Evolutionary conservation across 2,888 invertebrate genomes (phyloP), one percentile per base, ranked within the genome.

Genomic region (Orgyia antiqua): DNA sequence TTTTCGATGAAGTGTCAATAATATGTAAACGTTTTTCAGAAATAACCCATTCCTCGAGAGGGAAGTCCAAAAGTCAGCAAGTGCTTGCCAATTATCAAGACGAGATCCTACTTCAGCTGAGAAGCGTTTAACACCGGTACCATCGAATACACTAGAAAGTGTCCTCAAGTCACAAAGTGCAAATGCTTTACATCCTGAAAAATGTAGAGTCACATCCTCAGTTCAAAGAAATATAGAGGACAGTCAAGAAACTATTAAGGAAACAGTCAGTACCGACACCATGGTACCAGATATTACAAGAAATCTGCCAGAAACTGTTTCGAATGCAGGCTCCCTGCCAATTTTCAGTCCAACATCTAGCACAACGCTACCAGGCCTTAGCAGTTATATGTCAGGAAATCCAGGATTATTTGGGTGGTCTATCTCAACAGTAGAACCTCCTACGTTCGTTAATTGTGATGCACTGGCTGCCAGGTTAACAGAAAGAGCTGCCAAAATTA

Each of bases 11-110:
- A n/a, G n/a, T n/a, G n/a, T n/a, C n/a, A n/a, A n/a, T n/a, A n/a
- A n/a, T n/a, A n/a, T n/a, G n/a, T n/a, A n/a, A n/a, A n/a, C n/a
- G n/a, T n/a, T n/a, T n/a, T n/a, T 1, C 45, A 87, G 87, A 71
- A 87, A 86, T 47, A 87, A 87, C 68, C 87, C 87, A 44, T 87
- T 87, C 47, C 73, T 87, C 20, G 84, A 83, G 45, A 77, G 83
- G 48, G 88, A 89, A 73, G 89, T 91, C 2, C 88, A 89, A 48
- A 92, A 92, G 68, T 91, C 91, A 12, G 90, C 89, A 5, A 92
- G 92, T 51, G 89, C 87, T 2, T 86, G 86, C 36, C 87, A 87
- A 42, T 58, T 87, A 2, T 87, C 73, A 29, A 76, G 72, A 51
- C 77, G 77, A 50, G 80, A 76, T 44, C 63, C 74, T 51, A 50